A percentile compares a stretch with the other conserved stretches of the same genome.
phyloP scores from a whole-genome alignment of 2,888 invertebrate genomes.

The Folsomia manolachei region DNA sequence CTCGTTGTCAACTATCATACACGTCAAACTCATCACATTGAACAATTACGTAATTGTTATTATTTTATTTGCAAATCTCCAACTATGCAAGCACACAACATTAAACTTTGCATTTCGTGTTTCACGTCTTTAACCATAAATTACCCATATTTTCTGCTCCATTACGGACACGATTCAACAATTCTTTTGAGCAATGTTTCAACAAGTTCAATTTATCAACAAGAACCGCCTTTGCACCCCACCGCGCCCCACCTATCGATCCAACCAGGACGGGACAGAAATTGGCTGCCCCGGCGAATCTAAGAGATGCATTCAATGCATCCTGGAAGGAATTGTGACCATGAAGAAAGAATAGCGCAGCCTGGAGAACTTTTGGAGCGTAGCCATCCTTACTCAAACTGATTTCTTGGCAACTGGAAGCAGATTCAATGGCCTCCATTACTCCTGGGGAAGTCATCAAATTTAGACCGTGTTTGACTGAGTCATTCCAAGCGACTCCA shows the following conservation, averaged over 20 bases:
- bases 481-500: background rate
- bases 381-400: background rate
- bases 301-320: background rate
- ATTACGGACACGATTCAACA: background rate
- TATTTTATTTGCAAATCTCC: no score
- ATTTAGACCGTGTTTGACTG: background rate
- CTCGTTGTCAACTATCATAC: no score
- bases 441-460: background rate
- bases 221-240: background rate
- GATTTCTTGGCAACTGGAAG: background rate
- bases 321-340: slow-evolving; percentile 4
- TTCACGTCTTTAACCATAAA: no score
- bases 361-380: slow-evolving; percentile 1
- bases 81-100: no score
- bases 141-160: background rate
- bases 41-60: no score
- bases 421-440: background rate
- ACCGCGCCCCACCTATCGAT: background rate
- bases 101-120: no score
- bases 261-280: slow-evolving; percentile 10
- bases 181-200: background rate
- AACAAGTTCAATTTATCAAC: background rate
- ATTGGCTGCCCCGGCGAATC: background rate
- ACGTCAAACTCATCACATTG: no score
- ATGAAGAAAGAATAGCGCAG: background rate